phyloP scores from a whole-genome alignment of 2,888 invertebrate species.

The Tenthredo livida region DNA sequence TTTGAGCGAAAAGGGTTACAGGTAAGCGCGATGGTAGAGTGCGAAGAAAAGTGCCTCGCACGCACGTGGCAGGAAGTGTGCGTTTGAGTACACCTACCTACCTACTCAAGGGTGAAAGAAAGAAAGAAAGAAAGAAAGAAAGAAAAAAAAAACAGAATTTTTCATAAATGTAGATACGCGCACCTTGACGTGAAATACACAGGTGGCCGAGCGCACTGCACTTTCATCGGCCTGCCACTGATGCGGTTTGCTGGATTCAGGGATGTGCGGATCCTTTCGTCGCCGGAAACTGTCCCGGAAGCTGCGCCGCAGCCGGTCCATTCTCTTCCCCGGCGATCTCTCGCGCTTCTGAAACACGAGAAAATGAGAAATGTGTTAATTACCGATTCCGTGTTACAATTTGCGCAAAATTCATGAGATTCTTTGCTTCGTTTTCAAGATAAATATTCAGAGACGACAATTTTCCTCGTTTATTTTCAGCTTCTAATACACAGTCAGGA shows the following conservation, averaged over 20 bases:
- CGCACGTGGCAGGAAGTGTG: constrained; percentile 34
- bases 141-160: background rate
- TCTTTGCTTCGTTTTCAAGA: background rate
- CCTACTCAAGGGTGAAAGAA: constrained; percentile 6
- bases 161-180: constrained; percentile 46
- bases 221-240: constrained; percentile 99
- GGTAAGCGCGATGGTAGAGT: background rate
- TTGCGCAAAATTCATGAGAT: background rate
- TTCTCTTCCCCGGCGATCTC: constrained; percentile 85
- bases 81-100: background rate
- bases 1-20: constrained; percentile 18
- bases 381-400: background rate
- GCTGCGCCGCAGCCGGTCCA: constrained; percentile 94
- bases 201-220: constrained; percentile 96
- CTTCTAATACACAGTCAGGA: background rate
- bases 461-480: background rate
- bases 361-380: background rate
- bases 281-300: constrained; percentile 96
- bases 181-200: constrained; percentile 97
- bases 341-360: constrained; percentile 81
- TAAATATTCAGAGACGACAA: background rate
- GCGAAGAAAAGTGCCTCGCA: background rate
- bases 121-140: background rate
- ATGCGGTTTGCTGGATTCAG: constrained; percentile 97
- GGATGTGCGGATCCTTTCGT: constrained; percentile 90